These are phyloP conservation scores for Drosophila funebris DNA, from an alignment of 1,140 invertebrate species.

Conservation along the genomic window DNA sequence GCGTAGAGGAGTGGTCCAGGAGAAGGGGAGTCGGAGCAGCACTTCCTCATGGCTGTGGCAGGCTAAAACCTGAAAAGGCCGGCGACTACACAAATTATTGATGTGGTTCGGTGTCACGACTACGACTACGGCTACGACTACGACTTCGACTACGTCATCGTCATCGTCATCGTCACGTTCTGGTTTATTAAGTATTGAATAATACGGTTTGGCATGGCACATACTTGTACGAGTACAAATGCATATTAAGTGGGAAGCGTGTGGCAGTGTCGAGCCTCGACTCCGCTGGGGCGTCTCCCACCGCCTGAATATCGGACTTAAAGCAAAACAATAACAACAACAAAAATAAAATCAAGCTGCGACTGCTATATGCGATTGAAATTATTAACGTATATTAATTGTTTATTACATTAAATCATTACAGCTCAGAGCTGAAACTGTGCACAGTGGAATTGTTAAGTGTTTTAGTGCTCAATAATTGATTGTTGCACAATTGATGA, in stretches of 20 bases:
- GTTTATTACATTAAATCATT: slow-evolving; percentile 38
- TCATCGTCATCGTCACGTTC: slow-evolving; percentile 27
- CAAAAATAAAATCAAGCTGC: slow-evolving; percentile 30
- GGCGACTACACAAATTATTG: not conserved
- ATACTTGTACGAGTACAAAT: slow-evolving; percentile 3
- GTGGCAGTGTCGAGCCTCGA: not conserved
- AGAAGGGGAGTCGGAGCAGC: not conserved
- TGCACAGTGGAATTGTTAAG: not conserved
- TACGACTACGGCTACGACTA: too few species aligned
- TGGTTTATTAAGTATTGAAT: slow-evolving; percentile 37
- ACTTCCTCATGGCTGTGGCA: slow-evolving; percentile 31
- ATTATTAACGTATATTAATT: slow-evolving; percentile 35
- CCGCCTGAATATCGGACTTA: not conserved
- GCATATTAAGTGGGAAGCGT: slow-evolving; percentile 17
- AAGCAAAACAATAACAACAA: slow-evolving; percentile 15
- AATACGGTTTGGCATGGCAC: slow-evolving; percentile 18
- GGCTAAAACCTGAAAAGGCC: slow-evolving; percentile 35
- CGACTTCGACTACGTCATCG: too few species aligned
- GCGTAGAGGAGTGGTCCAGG: not conserved
- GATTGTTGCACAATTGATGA: slow-evolving; percentile 20
- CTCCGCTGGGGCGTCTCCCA: not conserved
- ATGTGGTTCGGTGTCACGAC: too few species aligned
- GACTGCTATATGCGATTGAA: slow-evolving; percentile 40
- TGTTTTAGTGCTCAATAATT: not conserved
- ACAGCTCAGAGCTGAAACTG: not conserved